Evolutionary conservation across 2,888 invertebrate genomes (phyloP).

Genomic region (Epinotia demarniana): DNA sequence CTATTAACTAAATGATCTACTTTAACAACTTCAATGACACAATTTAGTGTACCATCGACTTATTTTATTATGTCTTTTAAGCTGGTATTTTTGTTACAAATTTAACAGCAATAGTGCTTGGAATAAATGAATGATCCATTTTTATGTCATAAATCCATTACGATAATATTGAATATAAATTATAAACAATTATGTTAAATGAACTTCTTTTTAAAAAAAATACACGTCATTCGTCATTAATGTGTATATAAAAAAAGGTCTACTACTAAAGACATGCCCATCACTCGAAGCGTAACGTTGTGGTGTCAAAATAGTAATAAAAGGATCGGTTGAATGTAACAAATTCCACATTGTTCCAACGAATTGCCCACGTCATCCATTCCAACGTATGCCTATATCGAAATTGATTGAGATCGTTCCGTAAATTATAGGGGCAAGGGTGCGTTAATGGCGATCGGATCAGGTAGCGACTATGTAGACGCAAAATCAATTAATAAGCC

Average conservation of each 20-base stretch:
- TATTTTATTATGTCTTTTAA: too few species aligned
- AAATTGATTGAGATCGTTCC: slow-evolving; percentile 42
- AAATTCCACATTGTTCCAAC: slow-evolving; percentile 29
- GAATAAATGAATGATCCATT: too few species aligned
- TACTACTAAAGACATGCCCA: too few species aligned
- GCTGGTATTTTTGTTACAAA: neutral
- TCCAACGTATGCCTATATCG: slow-evolving; percentile 26
- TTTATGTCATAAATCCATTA: too few species aligned
- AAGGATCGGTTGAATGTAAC: slow-evolving; percentile 33
- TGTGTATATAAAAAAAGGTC: too few species aligned
- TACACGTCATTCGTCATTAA: too few species aligned
- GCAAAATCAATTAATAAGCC: slow-evolving; percentile 33
- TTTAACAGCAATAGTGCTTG: neutral
- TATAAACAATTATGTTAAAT: too few species aligned
- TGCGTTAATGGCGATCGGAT: slow-evolving; percentile 37
- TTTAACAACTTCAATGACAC: too few species aligned
- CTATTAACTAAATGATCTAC: too few species aligned
- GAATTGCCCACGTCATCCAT: slow-evolving; percentile 26
- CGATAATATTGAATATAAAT: too few species aligned
- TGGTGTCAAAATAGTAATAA: slow-evolving; percentile 11
- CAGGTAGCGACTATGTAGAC: slow-evolving; percentile 32
- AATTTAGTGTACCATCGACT: too few species aligned
- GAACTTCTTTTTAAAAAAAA: too few species aligned
- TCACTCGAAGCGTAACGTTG: neutral
- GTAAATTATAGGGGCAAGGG: slow-evolving; percentile 36